These are phyloP conservation scores for Sminthurides bifidus DNA, from an alignment of 1,140 invertebrate genomes.

Conservation along the genomic window DNA sequence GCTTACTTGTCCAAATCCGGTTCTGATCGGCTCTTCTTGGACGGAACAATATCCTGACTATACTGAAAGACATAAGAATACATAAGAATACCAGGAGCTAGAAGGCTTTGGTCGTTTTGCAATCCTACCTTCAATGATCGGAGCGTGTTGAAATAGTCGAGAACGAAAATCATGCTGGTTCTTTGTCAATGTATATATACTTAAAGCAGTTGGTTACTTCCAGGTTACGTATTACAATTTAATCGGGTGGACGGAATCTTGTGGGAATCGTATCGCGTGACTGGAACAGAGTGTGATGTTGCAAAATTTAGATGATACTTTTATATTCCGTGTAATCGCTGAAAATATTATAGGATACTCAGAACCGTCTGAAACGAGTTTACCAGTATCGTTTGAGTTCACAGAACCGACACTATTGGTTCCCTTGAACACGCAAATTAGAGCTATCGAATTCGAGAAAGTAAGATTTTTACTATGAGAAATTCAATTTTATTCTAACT, in stretches of 20 bases:
- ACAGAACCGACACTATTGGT: slow-evolving; percentile 31
- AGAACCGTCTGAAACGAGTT: slow-evolving; percentile 14
- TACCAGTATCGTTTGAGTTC: slow-evolving; percentile 17
- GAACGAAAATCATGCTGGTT: neutral
- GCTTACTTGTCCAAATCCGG: neutral
- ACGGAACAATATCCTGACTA: neutral
- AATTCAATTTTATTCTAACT: neutral
- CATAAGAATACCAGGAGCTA: neutral
- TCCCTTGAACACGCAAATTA: slow-evolving; percentile 49
- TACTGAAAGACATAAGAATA: neutral
- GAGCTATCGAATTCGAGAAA: slow-evolving; percentile 61
- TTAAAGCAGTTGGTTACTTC: no score
- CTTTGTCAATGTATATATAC: neutral
- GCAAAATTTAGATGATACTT: slow-evolving; percentile 41
- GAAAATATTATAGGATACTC: slow-evolving; percentile 54
- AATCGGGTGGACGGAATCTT: neutral
- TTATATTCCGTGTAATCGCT: slow-evolving; percentile 77
- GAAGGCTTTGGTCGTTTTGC: neutral
- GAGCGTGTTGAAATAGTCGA: neutral
- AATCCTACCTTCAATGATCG: neutral
- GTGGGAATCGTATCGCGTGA: slow-evolving; percentile 3
- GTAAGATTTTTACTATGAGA: slow-evolving; percentile 15
- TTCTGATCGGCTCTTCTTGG: neutral
- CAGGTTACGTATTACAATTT: no score
- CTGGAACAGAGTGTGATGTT: slow-evolving; percentile 18